Conservation (phyloP, 2,888 invertebrate genomes). For the Oligia fasciuncula region DNA sequence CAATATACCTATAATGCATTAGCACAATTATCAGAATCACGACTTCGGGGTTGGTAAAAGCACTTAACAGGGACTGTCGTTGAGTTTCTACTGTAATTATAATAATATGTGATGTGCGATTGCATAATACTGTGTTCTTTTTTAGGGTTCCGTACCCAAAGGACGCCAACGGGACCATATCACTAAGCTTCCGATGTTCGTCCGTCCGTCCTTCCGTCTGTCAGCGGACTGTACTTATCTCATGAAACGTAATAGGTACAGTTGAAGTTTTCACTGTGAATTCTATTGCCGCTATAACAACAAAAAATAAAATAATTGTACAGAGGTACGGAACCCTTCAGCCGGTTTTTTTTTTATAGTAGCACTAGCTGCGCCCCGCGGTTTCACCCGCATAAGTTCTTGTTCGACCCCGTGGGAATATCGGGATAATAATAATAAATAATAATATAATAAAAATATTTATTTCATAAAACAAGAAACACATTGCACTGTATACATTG, state of each 20-base stretch:
- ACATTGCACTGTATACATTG: no score
- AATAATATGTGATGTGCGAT: not conserved
- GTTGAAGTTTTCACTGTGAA: not conserved
- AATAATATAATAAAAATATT: no score
- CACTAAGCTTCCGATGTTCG: no score
- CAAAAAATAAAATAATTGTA: not conserved
- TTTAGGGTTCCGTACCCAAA: not conserved
- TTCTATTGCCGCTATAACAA: not conserved
- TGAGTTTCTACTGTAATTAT: not conserved
- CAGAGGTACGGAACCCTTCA: not conserved
- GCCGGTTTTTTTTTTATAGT: not conserved
- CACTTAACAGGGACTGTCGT: constrained; percentile 3
- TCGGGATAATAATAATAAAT: no score
- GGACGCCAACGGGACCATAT: no score
- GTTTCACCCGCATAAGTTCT: no score
- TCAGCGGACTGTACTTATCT: no score
- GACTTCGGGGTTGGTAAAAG: not conserved
- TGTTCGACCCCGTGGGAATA: no score
- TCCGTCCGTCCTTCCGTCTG: no score
- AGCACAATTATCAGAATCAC: constrained; percentile 12
- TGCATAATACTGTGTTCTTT: not conserved
- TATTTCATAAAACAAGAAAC: no score
- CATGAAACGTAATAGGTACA: no score
- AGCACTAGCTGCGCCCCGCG: no score
- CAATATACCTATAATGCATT: constrained; percentile 5